Evolutionary conservation across 2,797 vertebrate genomes (phyloP).

Genomic region (Poecilia gillii): DNA sequence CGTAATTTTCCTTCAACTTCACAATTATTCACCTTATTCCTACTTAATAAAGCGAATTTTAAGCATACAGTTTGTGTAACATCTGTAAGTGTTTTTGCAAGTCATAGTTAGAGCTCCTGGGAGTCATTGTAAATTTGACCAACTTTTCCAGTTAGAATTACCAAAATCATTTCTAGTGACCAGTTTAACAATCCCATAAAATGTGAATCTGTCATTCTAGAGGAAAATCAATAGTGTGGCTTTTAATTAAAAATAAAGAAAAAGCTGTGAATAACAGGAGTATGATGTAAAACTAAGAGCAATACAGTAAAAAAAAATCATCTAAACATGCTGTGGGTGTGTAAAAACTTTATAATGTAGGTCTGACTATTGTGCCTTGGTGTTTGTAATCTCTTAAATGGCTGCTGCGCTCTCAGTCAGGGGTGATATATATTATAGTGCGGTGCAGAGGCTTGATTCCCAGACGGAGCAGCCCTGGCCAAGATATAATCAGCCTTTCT

Average conservation of each 20-base stretch:
- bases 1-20: not conserved
- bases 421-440: constrained; percentile 48
- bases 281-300: not conserved
- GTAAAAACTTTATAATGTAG: not conserved
- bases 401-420: constrained; percentile 47
- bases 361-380: constrained; percentile 21
- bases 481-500: constrained; percentile 70
- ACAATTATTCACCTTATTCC: too few relatives aligned
- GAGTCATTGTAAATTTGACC: not conserved
- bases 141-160: not conserved
- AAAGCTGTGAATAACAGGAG: not conserved
- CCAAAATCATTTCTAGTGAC: not conserved
- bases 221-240: not conserved
- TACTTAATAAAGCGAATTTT: not conserved
- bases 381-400: constrained; percentile 25
- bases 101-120: not conserved
- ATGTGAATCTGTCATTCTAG: not conserved
- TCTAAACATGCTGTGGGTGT: not conserved
- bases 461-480: constrained; percentile 43
- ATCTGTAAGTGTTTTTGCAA: not conserved
- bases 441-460: constrained; percentile 49
- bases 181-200: not conserved
- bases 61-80: not conserved
- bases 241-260: not conserved
- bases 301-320: not conserved